Conservation (phyloP, 1,140 invertebrate genomes). For the Cotesia vestalis region DNA sequence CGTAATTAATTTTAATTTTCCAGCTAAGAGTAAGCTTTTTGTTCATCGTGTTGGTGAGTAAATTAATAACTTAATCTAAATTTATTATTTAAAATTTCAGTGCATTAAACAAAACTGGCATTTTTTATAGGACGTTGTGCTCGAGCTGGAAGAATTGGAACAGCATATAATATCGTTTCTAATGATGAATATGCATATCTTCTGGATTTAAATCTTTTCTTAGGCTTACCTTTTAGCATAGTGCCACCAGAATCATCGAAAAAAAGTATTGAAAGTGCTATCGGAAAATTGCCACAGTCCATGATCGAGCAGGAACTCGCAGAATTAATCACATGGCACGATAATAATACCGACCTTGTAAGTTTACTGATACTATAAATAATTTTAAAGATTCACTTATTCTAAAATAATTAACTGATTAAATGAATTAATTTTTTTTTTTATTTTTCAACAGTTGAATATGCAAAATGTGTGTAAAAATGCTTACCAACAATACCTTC, state of each 20-base stretch:
- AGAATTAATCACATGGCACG: conserved; percentile 80
- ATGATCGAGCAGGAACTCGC: conserved; percentile 85
- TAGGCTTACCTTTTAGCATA: conserved; percentile 78
- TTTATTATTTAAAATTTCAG: background rate
- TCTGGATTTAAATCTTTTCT: conserved; percentile 92
- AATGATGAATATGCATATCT: conserved; percentile 93
- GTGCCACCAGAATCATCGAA: conserved; percentile 64
- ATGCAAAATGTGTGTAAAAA: conserved; percentile 83
- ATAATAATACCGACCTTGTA: conserved; percentile 79
- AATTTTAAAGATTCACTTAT: too few species aligned
- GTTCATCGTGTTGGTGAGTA: conserved; percentile 95
- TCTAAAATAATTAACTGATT: background rate
- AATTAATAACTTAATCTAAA: background rate
- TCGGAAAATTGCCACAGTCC: conserved; percentile 84
- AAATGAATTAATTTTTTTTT: background rate
- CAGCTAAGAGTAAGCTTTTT: conserved; percentile 95
- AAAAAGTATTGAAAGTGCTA: conserved; percentile 65
- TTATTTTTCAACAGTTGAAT: conserved; percentile 68
- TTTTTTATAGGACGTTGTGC: conserved; percentile 86
- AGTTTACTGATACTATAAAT: conserved; percentile 44
- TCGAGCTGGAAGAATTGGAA: conserved; percentile 89
- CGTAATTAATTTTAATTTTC: conserved; percentile 98
- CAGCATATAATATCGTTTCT: conserved; percentile 87
- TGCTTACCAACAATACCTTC: conserved; percentile 90
- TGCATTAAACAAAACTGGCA: background rate